Evolutionary conservation across 2,888 invertebrate genomes (phyloP).

Genomic region (Ophioninae sp.): DNA sequence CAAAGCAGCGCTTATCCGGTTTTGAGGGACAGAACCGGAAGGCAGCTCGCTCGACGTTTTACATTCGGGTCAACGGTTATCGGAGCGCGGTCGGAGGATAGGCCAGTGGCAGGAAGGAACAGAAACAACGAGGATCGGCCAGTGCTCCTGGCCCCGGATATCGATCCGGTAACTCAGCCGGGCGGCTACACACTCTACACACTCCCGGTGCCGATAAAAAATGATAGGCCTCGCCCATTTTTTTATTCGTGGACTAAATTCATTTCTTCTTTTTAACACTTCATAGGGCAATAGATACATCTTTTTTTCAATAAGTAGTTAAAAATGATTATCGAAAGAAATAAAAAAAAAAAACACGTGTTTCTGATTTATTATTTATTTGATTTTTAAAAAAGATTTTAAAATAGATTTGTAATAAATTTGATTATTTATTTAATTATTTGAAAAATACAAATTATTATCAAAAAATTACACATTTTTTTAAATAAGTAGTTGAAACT

Average conservation of each 20-base stretch:
- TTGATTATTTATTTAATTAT: no score
- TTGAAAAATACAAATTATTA: no score
- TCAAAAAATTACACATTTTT: no score
- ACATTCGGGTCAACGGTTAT: constrained; percentile 38
- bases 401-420: no score
- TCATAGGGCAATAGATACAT: no score
- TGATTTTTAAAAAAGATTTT: no score
- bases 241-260: not conserved
- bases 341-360: no score
- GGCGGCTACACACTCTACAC: not conserved
- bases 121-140: constrained; percentile 44
- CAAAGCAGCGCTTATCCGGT: not conserved
- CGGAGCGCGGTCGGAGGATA: not conserved
- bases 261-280: no score
- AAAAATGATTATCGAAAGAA: no score
- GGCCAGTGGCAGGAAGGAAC: not conserved
- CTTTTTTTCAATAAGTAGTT: no score
- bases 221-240: constrained; percentile 12
- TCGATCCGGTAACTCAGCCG: constrained; percentile 52
- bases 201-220: not conserved
- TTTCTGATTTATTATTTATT: no score
- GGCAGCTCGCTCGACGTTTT: constrained; percentile 31
- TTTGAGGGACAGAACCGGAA: constrained; percentile 19
- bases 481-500: no score
- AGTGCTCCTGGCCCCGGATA: constrained; percentile 61